Evolutionary conservation across 2,888 invertebrate species (phyloP), one percentile per base, ranked within the genome.

Genomic region (Chrysotoxum bicinctum): DNA sequence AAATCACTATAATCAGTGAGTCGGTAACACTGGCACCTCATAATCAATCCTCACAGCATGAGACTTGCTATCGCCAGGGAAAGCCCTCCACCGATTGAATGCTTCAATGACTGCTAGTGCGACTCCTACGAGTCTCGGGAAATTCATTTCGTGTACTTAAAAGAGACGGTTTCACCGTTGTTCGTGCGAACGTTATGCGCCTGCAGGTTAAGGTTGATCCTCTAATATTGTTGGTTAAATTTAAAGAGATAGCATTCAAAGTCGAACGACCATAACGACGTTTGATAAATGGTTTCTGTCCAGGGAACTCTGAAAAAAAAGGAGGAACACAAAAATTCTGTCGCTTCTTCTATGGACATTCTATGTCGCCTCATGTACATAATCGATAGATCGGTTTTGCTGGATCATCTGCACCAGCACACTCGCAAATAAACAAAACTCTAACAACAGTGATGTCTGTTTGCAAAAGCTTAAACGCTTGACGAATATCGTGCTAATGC

Each of bases 401-500:
- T 66, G 26, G 19, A 62, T 40, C 50, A 52, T 60, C 66, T 72
- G 48, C 50, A 64, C 26, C 19, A 30, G 45, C 14, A 19, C 50
- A 45, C 6, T 52, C 1, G 16, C 40, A 40, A 19, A 50, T 19
- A 50, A 26, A 43, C 19, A 62, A 60, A 37, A 8, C 19, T 21
- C 14, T 21, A 7, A 37, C 23, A 21, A 45, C 45, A 60, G 35
- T 62, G 52, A 4, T 54, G 43, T 43, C 35, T 37, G 30, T 75
- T 69, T 62, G 48, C 14, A 74, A 80, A 74, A 62, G 45, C 40
- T 62, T 30, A 21, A 80, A 80, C 56, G 64, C 72, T 73, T 82
- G 82, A 82, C 77, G 82, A 72, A 82, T 82, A 73, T 77, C 82
- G 82, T 76, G 82, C 82, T 77, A 82, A 82, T 77, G 77, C 60